Evolutionary conservation across 1,140 invertebrate genomes (phyloP), one percentile per base, ranked within the genome.

Genomic region (Bombus huntii): DNA sequence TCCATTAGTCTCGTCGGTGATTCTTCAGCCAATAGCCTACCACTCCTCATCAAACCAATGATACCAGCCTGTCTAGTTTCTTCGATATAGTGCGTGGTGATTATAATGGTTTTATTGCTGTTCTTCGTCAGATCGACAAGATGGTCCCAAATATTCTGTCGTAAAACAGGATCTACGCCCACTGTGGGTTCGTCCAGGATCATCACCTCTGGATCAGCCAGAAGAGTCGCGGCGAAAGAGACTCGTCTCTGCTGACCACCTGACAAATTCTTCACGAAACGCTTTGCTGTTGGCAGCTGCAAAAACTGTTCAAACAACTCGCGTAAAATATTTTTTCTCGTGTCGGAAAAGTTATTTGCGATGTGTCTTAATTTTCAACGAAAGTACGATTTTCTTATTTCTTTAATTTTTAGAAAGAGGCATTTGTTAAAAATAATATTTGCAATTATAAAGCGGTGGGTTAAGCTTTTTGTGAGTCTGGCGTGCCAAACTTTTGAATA

Each of bases 21-120:
- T 92, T 98, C 97, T 94, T 99, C 98, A 0, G 98, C 98, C 25
- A 99, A 94, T 91, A 99, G 97, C 88, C 97, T 96, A 2, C 99
- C 99, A 83, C 97, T 97, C 88, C 99, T 96, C 98, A 99, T 98
- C 8, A 99, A 95, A 3, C 98, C 98, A 92, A 99, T 99, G 90
- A 97, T 96, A 92, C 97, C 96, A 22, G 98, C 98, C 95, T 99
- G 98, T 86, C 98, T 96, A 4, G 99, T 99, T 94, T 99, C 99
- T 93, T 99, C 99, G 84, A 99, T 99, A 92, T 99, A 99, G 96
- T 99, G 99, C 22, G 99, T 99, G 2, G 99, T 99, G 82, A 99
- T 99, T 83, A 99, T 99, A 59, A 99, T 98, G 18, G 99, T 99
- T 37, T 97, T 98, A 85, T 96, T 96, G n/a, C 97, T 97, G 89